Base-by-base conservation (phyloP, 2,797 vertebrate genomes). In the Hirundo rustica region DNA sequence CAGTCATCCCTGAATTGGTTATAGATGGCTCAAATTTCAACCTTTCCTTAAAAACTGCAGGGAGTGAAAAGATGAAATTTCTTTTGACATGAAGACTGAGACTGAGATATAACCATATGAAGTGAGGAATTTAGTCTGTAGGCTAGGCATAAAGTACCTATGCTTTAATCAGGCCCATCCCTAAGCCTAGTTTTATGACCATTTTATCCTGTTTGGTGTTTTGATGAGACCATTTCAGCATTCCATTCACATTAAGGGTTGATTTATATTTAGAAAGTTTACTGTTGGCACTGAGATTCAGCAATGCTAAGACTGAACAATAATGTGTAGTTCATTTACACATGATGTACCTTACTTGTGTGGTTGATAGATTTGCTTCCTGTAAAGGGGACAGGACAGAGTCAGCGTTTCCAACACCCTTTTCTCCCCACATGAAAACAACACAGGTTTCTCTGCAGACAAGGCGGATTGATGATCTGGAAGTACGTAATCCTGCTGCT, bases 31-130 rank as follows among this genome's bases (percentile, higher is more conserved):
- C 16, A 4, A 32, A 68, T 91, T 92, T 91, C 81, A 92, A 30
- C 26, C 9, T 30, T 90, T 82, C 53, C 62, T 89, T 85, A 57
- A 80, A 88, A 89, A 68, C 34, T 15, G 26, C 3, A 5, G 51
- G 23, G 60, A 88, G 32, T 38, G 21, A 88, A 62, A 86, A 88
- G 51, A 62, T 30, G 36, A 80, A 83, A 85, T 94, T 89, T 89
- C 74, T 85, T 86, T 89, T 88, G 58, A 96, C 85, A 92, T 75
- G 57, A 89, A 92, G 92, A 57, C 67, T 61, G 88, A 92, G 66
- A 91, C 30, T 73, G 77, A 92, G 47, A 53, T 44, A 60, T 44
- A 79, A 61, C 68, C 27, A 44, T 71, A 68, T 36, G 29, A 82
- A 91, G 77, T 19, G 34, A 92, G 78, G 65, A 94, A 91, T 89